Conservation (phyloP, 2,888 invertebrate genomes). For the Agrenia bidenticulata region DNA sequence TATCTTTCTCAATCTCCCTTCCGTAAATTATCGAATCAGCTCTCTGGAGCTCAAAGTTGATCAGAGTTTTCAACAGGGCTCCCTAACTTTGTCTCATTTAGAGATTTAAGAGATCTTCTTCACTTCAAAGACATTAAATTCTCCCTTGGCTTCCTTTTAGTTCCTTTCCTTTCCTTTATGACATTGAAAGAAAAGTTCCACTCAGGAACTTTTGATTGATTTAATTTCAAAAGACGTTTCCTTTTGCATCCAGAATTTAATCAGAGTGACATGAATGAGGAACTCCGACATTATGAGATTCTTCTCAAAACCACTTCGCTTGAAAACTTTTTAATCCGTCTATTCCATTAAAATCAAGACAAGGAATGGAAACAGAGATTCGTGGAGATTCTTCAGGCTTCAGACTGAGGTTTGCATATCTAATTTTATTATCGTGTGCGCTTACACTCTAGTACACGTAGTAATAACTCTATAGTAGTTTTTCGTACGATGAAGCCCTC, state of each 20-base stretch:
- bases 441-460: no score
- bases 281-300: no score
- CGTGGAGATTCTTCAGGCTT: no score
- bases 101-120: not conserved
- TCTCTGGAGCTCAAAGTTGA: conserved; percentile 8
- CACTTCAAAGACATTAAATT: conserved; percentile 5
- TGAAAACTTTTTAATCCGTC: conserved; percentile 4
- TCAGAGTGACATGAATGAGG: not conserved
- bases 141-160: not conserved
- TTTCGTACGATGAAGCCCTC: no score
- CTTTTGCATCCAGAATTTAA: not conserved
- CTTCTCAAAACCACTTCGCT: not conserved
- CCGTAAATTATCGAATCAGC: not conserved
- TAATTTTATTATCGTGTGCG: no score
- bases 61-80: not conserved
- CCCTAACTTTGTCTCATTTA: conserved; percentile 6
- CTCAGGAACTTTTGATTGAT: conserved; percentile 1
- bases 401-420: no score
- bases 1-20: not conserved
- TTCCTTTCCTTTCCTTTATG: conserved; percentile 11
- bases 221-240: conserved; percentile 5
- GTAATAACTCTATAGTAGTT: no score
- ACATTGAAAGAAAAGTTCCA: not conserved
- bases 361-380: no score
- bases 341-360: not conserved